phyloP scores from a whole-genome alignment of 2,113 vertebrate genomes.

The Anhinga anhinga region DNA sequence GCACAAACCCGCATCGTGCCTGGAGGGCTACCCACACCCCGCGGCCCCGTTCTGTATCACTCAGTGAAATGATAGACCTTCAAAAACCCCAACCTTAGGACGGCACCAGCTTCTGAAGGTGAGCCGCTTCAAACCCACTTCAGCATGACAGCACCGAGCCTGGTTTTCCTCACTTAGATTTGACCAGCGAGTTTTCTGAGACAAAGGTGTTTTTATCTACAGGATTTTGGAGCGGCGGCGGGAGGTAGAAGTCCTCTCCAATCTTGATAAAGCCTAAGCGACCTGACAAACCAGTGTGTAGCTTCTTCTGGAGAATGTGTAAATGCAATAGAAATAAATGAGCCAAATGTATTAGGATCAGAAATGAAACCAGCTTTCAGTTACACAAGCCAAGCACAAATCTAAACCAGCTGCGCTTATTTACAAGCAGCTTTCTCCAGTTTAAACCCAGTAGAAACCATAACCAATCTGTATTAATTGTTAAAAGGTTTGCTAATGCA shows the following conservation, averaged over 20 bases:
- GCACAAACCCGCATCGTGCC: fast-evolving
- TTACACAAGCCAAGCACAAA: not conserved
- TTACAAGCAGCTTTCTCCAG: not conserved
- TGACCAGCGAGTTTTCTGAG: not conserved
- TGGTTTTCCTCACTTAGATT: not conserved
- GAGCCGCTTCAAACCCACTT: not conserved
- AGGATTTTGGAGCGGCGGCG: not conserved
- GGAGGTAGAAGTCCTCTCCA: not conserved
- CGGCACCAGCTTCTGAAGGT: fast-evolving
- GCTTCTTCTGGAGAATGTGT: not conserved
- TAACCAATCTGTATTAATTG: not conserved
- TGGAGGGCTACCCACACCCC: not conserved
- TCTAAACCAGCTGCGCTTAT: not conserved
- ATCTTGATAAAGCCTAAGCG: not conserved
- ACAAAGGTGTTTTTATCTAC: not conserved
- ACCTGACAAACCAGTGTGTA: not conserved
- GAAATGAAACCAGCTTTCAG: not conserved
- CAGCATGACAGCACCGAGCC: not conserved
- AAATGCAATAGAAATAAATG: not conserved
- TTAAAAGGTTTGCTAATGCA: not conserved
- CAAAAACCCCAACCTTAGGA: not conserved
- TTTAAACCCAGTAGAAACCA: not conserved
- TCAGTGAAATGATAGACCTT: fast-evolving
- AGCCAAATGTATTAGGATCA: not conserved
- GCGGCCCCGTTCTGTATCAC: fast-evolving